Conservation (phyloP, 2,113 vertebrate genomes). For the Origma solitaria region DNA sequence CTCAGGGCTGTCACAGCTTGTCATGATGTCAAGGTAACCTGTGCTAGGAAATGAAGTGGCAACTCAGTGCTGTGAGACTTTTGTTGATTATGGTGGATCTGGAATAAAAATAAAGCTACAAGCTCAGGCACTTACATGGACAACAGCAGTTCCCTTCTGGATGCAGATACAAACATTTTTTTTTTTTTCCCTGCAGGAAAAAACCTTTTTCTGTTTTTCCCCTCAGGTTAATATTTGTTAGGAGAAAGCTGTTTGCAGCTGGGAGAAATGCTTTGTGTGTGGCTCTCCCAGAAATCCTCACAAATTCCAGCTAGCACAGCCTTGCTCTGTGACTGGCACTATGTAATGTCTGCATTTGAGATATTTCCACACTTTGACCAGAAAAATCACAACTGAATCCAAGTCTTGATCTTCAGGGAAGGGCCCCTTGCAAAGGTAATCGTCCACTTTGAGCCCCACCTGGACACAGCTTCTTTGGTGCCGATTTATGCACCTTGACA, state of each 20-base stretch:
- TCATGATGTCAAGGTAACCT: neutral
- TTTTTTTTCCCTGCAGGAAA: neutral
- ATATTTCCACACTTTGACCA: neutral
- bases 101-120: neutral
- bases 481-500: fast-evolving
- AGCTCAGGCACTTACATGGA: neutral
- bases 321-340: neutral
- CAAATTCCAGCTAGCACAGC: neutral
- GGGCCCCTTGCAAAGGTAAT: neutral
- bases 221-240: neutral
- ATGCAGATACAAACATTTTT: neutral
- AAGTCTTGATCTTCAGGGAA: neutral
- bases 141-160: neutral
- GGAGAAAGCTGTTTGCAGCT: neutral
- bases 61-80: neutral
- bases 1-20: neutral
- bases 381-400: neutral
- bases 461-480: neutral
- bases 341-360: neutral
- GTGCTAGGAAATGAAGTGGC: neutral
- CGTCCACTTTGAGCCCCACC: neutral
- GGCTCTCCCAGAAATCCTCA: neutral
- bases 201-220: neutral
- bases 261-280: neutral
- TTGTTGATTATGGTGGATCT: neutral